phyloP scores from a whole-genome alignment of 2,113 vertebrate genomes.

The Pongo pygmaeus region DNA sequence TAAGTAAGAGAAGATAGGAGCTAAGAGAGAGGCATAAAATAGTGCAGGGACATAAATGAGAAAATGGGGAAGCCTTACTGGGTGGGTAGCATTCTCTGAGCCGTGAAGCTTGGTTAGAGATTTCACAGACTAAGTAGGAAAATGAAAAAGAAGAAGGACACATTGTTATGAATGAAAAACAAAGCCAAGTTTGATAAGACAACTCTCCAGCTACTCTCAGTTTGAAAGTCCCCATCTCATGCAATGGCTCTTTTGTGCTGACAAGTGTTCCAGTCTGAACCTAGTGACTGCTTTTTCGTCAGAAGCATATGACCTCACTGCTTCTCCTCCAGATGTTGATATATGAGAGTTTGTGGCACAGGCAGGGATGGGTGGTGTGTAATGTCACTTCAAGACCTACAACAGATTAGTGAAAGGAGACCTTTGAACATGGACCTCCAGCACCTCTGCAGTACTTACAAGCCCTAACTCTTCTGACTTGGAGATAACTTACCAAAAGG shows the following conservation, averaged over 20 bases:
- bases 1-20: background rate
- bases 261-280: background rate
- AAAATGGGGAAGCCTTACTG: background rate
- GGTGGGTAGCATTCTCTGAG: background rate
- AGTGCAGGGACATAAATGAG: background rate
- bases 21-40: background rate
- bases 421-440: conserved; percentile 18
- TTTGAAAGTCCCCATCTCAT: background rate
- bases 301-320: background rate
- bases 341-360: background rate
- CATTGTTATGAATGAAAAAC: background rate
- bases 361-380: background rate
- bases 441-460: background rate
- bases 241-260: background rate
- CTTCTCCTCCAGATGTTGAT: conserved; percentile 40
- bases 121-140: background rate
- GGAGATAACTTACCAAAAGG: conserved; percentile 55
- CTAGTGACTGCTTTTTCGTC: background rate
- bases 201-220: background rate
- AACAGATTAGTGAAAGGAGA: conserved; percentile 24
- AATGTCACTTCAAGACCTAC: conserved; percentile 1
- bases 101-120: background rate
- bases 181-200: background rate
- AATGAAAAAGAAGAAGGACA: background rate
- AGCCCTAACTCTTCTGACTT: conserved; percentile 59